Evolutionary conservation across 2,113 vertebrate species (phyloP).

Genomic region (Bufo gargarizans): DNA sequence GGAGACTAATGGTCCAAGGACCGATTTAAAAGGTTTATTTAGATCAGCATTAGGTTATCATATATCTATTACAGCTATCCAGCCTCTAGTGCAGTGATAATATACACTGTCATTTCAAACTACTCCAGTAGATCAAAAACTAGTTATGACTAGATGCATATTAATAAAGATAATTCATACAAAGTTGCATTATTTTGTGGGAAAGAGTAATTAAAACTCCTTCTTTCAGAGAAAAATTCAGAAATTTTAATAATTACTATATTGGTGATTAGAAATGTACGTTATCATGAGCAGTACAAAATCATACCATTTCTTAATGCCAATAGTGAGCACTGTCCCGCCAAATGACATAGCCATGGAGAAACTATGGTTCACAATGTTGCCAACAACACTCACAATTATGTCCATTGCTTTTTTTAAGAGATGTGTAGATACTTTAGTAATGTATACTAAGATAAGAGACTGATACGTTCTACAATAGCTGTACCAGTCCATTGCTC

Average conservation of each 20-base stretch:
- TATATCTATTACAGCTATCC: neutral
- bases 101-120: no score
- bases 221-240: no score
- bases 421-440: neutral
- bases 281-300: no score
- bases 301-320: no score
- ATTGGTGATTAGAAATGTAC: no score
- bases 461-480: neutral
- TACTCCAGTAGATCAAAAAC: neutral
- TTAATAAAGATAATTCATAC: no score
- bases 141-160: no score
- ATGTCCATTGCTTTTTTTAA: neutral
- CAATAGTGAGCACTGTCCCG: neutral
- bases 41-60: no score
- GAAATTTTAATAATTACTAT: no score
- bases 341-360: neutral
- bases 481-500: neutral
- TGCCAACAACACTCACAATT: neutral
- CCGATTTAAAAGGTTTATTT: neutral
- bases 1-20: neutral
- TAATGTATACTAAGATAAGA: neutral
- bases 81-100: neutral
- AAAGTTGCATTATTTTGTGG: no score
- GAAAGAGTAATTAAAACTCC: no score
- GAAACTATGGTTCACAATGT: neutral